These are phyloP conservation scores for Ecdyonurus torrentis DNA, from an alignment of 2,888 invertebrate genomes.

Conservation along the genomic window DNA sequence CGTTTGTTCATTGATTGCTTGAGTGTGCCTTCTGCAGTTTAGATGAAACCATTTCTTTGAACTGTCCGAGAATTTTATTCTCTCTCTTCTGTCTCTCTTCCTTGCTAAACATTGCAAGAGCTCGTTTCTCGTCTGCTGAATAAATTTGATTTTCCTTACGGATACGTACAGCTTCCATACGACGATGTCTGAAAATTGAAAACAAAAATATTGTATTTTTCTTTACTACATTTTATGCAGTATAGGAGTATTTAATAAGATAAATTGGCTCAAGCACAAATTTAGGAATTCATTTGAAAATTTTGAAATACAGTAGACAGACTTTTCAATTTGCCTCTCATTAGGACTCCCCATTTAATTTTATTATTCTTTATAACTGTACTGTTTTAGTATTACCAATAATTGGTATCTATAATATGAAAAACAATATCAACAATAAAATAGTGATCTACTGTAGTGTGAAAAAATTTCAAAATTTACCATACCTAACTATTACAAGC, in stretches of 20 bases:
- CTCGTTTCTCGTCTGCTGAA: slow-evolving; percentile 97
- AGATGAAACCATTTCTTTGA: slow-evolving; percentile 59
- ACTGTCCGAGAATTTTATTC: slow-evolving; percentile 87
- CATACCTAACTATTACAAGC: too few relatives aligned
- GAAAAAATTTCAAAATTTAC: too few relatives aligned
- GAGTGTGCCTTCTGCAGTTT: slow-evolving; percentile 6
- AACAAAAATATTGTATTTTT: background rate
- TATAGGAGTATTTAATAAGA: background rate
- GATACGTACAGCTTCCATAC: slow-evolving; percentile 99
- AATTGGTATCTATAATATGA: too few relatives aligned
- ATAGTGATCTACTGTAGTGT: too few relatives aligned
- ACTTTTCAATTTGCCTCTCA: too few relatives aligned
- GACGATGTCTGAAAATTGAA: slow-evolving; percentile 51
- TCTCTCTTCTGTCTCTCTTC: slow-evolving; percentile 93
- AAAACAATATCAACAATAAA: too few relatives aligned
- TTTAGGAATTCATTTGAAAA: too few relatives aligned
- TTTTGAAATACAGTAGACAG: background rate
- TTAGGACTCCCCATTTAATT: too few relatives aligned
- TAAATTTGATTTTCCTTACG: slow-evolving; percentile 99
- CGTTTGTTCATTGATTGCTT: background rate
- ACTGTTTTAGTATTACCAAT: too few relatives aligned
- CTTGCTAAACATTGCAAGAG: slow-evolving; percentile 94
- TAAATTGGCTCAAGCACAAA: background rate
- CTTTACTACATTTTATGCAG: background rate
- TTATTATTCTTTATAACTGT: too few relatives aligned